These are phyloP conservation scores for Lymantria monacha DNA, from an alignment of 2,888 invertebrate species.

Conservation along the genomic window DNA sequence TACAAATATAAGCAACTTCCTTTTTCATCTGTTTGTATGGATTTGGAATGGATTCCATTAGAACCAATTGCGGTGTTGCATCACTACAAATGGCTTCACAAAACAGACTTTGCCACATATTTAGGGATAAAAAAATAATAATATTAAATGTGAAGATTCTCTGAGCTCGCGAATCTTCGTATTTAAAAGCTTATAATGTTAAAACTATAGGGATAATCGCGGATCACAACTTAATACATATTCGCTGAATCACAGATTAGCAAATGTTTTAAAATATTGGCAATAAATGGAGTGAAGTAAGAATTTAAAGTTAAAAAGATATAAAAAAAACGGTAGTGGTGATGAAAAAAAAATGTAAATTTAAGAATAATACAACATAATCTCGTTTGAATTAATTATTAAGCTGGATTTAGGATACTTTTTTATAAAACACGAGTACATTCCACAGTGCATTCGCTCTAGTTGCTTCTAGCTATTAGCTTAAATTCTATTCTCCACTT, in stretches of 20 bases:
- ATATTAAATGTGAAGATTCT: slow-evolving; percentile 68
- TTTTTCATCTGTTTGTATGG: slow-evolving; percentile 75
- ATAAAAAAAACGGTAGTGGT: slow-evolving; percentile 57
- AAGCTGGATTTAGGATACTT: slow-evolving; percentile 76
- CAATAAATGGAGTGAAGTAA: slow-evolving; percentile 62
- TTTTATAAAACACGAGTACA: slow-evolving; percentile 78
- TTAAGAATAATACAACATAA: slow-evolving; percentile 69
- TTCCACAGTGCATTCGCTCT: slow-evolving; percentile 77
- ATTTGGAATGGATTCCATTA: slow-evolving; percentile 68
- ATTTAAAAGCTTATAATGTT: slow-evolving; percentile 59
- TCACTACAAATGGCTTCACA: slow-evolving; percentile 21
- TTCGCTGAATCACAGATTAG: slow-evolving; percentile 68
- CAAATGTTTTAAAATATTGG: slow-evolving; percentile 58
- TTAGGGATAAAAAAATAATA: slow-evolving; percentile 41
- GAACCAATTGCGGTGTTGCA: slow-evolving; percentile 33
- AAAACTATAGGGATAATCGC: slow-evolving; percentile 73
- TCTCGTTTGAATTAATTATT: slow-evolving; percentile 71
- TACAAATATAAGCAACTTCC: slow-evolving; percentile 78
- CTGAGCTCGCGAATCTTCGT: slow-evolving; percentile 75
- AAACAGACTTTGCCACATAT: slow-evolving; percentile 58
- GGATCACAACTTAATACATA: slow-evolving; percentile 79
- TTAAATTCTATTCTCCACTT: slow-evolving; percentile 59
- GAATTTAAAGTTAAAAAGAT: slow-evolving; percentile 45
- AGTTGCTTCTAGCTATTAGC: slow-evolving; percentile 70
- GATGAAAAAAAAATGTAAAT: slow-evolving; percentile 56